Base-by-base conservation (phyloP, 2,113 vertebrate species). In the Theristicus caerulescens region DNA sequence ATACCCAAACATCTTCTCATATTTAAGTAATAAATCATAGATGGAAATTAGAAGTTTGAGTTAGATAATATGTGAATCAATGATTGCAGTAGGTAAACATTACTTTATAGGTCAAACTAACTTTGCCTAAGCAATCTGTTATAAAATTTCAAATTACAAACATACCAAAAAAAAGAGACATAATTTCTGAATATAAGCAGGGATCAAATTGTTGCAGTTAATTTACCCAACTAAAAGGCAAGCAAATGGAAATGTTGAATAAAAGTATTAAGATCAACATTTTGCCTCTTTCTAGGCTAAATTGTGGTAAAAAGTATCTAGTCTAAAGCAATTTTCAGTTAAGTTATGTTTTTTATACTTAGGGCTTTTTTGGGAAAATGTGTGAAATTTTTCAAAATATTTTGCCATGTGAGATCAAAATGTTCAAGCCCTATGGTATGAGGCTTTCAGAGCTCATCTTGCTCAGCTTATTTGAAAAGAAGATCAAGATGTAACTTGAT, bases 311-410 rank as follows among this genome's bases (percentile, higher is more conserved):
- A 61, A 82, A 42, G 3, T 31, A 61, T 22, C 22, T 58, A 55
- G 10, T 78, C 32, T 67, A 57, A 31, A 44, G 14, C 7, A 8
- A 58, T 59, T 65, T 84, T 87, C 26, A n/a, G 61, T 5, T 1
- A 51, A 40, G 8, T 16, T 52, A 4, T 27, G 3, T 9, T 47
- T 47, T 70, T 57, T 26, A n/a, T 20, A 34, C 54, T 19, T 46
- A 59, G 7, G 7, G 0, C 2, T 0, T 16, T 20, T 82, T 36
- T 5, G 1, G 40, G 34, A 6, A 46, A 36, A 40, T 26, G 4
- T 10, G 3, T 51, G 49, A 58, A 62, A 46, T 17, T 6, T 36
- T 44, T 38, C 12, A 44, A 85, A 79, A 2, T 49, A 16, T 29
- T 93, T 78, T 26, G 4, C 40, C 10, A 61, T 13, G 19, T 62